phyloP scores from a whole-genome alignment of 2,797 vertebrate species.

The Darevskia mixta region DNA sequence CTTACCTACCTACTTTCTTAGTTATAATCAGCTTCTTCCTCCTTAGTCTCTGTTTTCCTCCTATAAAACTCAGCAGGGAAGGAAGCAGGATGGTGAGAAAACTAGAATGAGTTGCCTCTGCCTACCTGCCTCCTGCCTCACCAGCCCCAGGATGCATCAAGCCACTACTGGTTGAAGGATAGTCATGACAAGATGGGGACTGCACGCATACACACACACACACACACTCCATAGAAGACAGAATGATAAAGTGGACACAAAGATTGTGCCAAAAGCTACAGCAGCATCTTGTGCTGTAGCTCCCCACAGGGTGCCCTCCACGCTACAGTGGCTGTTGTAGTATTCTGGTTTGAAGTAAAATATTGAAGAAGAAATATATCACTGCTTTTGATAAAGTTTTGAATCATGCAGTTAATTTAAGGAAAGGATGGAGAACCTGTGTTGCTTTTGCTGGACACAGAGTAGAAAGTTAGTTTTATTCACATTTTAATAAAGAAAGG shows the following conservation, averaged over 20 bases:
- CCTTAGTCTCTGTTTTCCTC: no score
- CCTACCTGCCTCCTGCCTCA: no score
- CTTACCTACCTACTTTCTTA: no score
- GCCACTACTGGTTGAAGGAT: neutral
- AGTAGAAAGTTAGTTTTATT: neutral
- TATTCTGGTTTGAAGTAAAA: neutral
- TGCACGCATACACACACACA: neutral
- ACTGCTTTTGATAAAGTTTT: neutral
- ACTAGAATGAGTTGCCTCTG: no score
- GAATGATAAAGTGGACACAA: neutral
- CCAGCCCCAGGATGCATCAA: no score
- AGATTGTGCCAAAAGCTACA: neutral
- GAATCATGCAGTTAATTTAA: constrained; percentile 5
- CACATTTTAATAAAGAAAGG: neutral
- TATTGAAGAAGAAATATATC: neutral
- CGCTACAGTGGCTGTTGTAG: neutral
- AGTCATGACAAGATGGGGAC: neutral
- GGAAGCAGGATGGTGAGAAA: no score
- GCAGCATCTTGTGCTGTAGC: neutral
- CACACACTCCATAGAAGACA: neutral
- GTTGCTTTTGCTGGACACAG: neutral
- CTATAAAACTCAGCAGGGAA: no score
- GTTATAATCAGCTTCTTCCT: no score
- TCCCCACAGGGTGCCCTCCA: neutral
- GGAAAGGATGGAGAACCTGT: neutral